Evolutionary conservation across 2,888 invertebrate genomes (phyloP).

Genomic region (Sinhomidia bicolor): DNA sequence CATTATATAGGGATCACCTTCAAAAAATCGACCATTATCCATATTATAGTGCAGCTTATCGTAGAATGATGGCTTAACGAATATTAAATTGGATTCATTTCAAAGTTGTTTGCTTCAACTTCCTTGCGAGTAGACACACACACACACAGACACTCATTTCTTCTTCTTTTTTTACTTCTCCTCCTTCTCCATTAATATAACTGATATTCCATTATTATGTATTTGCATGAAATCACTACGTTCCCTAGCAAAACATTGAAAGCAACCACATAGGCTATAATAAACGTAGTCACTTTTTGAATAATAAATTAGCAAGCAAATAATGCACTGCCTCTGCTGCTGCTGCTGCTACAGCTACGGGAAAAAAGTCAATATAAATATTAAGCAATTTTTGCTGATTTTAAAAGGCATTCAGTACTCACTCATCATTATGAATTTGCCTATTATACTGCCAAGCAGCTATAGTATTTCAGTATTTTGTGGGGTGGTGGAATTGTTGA

Average conservation of each 20-base stretch:
- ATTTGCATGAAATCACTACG: constrained; percentile 26
- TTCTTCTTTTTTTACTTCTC: neutral
- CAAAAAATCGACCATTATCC: neutral
- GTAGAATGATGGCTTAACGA: neutral
- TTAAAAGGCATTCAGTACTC: neutral
- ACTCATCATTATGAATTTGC: neutral
- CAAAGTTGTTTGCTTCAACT: constrained; percentile 38
- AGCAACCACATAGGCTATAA: neutral
- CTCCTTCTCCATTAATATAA: constrained; percentile 37
- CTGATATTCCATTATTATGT: neutral
- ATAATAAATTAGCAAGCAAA: constrained; percentile 5
- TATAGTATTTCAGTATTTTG: no score
- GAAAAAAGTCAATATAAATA: neutral
- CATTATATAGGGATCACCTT: neutral
- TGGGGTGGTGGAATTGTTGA: neutral
- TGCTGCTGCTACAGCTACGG: no score
- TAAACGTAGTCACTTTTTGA: neutral
- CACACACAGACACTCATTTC: no score
- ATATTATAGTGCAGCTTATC: neutral
- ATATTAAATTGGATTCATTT: constrained; percentile 42
- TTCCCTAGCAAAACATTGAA: neutral
- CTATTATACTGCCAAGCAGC: neutral
- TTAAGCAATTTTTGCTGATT: constrained; percentile 9
- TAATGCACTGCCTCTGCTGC: neutral
- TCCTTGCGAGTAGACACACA: constrained; percentile 11